phyloP scores from a whole-genome alignment of 2,797 vertebrate genomes.

The Rhynchotus rufescens region DNA sequence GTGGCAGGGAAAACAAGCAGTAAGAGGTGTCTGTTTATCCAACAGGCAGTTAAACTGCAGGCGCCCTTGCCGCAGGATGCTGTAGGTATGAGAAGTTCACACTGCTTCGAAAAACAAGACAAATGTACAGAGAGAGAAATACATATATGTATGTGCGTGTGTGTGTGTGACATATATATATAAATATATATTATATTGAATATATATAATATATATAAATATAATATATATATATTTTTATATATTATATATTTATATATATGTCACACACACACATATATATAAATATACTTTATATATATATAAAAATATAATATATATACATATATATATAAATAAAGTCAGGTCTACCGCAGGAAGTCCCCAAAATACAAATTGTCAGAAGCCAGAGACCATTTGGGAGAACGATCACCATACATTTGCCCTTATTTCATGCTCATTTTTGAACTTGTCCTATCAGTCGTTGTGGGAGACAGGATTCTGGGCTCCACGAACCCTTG shows the following conservation, averaged over 20 bases:
- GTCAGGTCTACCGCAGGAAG: background rate
- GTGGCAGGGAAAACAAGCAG: background rate
- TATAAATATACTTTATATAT: background rate
- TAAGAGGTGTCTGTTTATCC: background rate
- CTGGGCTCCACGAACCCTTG: slow-evolving; percentile 32
- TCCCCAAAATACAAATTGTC: background rate
- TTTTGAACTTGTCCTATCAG: slow-evolving; percentile 16
- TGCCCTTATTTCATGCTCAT: slow-evolving; percentile 5
- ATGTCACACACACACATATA: background rate
- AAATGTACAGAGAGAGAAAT: background rate
- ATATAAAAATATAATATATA: too few species aligned
- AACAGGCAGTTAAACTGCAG: background rate
- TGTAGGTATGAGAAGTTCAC: background rate
- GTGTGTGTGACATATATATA: background rate
- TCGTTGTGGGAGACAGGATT: slow-evolving; percentile 43
- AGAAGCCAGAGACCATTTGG: background rate
- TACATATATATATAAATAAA: background rate
- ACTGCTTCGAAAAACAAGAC: background rate
- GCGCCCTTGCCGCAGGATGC: background rate
- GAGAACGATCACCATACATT: background rate
- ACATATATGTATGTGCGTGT: background rate
- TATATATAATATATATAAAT: background rate
- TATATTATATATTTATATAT: too few species aligned
- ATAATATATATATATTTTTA: background rate
- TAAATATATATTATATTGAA: background rate